Evolutionary conservation across 2,113 vertebrate species (phyloP).

Genomic region (Cyprinodon variegatus): DNA sequence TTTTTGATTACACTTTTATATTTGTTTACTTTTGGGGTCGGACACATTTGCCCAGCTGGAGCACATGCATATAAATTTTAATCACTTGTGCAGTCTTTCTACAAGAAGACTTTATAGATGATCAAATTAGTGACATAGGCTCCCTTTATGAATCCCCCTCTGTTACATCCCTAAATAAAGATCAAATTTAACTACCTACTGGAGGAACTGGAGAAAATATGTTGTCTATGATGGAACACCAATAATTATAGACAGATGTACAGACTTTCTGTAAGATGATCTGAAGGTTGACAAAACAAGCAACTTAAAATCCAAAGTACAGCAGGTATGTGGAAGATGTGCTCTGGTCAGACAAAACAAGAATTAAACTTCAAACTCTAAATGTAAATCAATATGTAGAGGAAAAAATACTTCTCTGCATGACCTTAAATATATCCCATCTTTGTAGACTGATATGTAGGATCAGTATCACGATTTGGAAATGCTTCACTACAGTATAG

Average conservation of each 20-base stretch:
- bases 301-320: not conserved
- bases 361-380: not conserved
- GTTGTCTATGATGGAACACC: too few relatives aligned
- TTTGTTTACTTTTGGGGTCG: slow-evolving; percentile 45
- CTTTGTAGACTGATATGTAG: not conserved
- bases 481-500: not conserved
- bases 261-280: too few relatives aligned
- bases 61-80: slow-evolving; percentile 21
- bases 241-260: too few relatives aligned
- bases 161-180: too few relatives aligned
- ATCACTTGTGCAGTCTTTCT: slow-evolving; percentile 19
- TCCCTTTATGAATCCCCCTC: slow-evolving; percentile 26
- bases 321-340: not conserved
- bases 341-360: not conserved
- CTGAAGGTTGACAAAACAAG: too few relatives aligned
- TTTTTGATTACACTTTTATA: slow-evolving; percentile 45
- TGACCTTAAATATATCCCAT: not conserved
- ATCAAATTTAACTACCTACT: too few relatives aligned
- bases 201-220: too few relatives aligned
- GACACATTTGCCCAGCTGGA: slow-evolving; percentile 30
- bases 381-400: not conserved
- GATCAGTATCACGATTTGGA: too few relatives aligned
- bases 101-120: slow-evolving; percentile 27
- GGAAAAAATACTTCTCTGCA: not conserved
- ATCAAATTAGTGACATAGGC: slow-evolving; percentile 17